Percentiles rank a stretch among this genome's conserved stretches.
phyloP scores from a whole-genome alignment of 2,888 invertebrate genomes.

The Dendrolimus houi region DNA sequence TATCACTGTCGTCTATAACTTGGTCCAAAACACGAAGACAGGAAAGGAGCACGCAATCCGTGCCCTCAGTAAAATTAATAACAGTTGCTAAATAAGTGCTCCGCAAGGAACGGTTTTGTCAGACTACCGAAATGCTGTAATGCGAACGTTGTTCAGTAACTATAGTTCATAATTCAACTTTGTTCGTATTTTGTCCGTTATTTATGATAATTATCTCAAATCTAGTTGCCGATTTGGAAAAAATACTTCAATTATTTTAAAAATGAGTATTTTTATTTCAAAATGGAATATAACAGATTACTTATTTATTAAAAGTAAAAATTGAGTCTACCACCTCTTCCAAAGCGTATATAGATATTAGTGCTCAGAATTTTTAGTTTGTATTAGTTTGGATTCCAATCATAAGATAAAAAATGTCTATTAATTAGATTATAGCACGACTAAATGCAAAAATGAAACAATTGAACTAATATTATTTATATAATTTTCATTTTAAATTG shows the following conservation, averaged over 20 bases:
- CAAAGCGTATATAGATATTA: too few relatives aligned
- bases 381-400: too few relatives aligned
- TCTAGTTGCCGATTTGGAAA: background rate
- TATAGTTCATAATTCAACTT: background rate
- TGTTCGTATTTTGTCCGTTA: background rate
- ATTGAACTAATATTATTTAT: too few relatives aligned
- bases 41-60: constrained; percentile 51
- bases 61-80: constrained; percentile 61
- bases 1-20: constrained; percentile 17
- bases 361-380: too few relatives aligned
- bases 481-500: too few relatives aligned
- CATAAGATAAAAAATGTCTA: too few relatives aligned
- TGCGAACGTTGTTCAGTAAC: background rate
- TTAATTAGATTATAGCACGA: too few relatives aligned
- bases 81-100: constrained; percentile 62
- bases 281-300: background rate
- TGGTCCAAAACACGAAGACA: constrained; percentile 20
- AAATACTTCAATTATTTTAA: background rate
- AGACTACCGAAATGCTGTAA: constrained; percentile 16
- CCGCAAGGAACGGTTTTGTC: constrained; percentile 47
- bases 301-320: too few relatives aligned
- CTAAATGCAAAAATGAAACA: too few relatives aligned
- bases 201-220: background rate
- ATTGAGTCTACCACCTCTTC: too few relatives aligned
- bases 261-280: background rate